Evolutionary conservation across 2,888 invertebrate species (phyloP).

Genomic region (Philereme transversata): DNA sequence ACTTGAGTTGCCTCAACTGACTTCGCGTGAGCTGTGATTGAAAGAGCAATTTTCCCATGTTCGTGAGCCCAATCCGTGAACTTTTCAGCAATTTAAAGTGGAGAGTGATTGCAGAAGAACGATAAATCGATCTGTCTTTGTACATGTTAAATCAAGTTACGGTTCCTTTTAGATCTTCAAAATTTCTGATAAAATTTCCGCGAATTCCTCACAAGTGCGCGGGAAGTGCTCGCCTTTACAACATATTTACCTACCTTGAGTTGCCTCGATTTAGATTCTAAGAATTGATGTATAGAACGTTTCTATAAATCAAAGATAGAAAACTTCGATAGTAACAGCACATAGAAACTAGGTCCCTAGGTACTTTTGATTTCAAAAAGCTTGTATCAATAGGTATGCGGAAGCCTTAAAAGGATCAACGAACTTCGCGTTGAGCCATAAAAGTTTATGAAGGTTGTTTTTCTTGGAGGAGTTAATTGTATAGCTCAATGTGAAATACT

Average conservation of each 20-base stretch:
- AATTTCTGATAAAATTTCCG: too few relatives aligned
- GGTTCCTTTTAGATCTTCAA: too few relatives aligned
- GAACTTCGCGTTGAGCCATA: slow-evolving; percentile 2
- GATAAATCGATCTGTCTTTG: background rate
- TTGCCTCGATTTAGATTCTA: background rate
- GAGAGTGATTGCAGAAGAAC: background rate
- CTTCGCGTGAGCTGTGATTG: slow-evolving; percentile 23
- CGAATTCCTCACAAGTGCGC: too few relatives aligned
- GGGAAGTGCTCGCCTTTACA: too few relatives aligned
- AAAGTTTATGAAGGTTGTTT: slow-evolving; percentile 15
- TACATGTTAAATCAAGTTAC: background rate
- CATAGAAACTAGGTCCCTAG: background rate
- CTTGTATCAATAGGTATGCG: background rate
- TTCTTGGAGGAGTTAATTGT: slow-evolving; percentile 20
- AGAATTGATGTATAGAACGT: background rate
- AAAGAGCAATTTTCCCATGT: slow-evolving; percentile 16
- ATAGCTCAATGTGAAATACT: slow-evolving; percentile 13
- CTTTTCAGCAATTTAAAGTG: slow-evolving; percentile 22
- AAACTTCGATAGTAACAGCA: background rate
- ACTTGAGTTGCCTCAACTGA: background rate
- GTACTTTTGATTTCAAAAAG: too few relatives aligned
- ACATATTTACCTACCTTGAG: too few relatives aligned
- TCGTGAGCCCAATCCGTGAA: slow-evolving; percentile 13
- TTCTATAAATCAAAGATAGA: background rate
- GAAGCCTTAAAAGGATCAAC: slow-evolving; percentile 13